phyloP scores from a whole-genome alignment of 2,113 vertebrate species.

The Cynopterus brachyotis region DNA sequence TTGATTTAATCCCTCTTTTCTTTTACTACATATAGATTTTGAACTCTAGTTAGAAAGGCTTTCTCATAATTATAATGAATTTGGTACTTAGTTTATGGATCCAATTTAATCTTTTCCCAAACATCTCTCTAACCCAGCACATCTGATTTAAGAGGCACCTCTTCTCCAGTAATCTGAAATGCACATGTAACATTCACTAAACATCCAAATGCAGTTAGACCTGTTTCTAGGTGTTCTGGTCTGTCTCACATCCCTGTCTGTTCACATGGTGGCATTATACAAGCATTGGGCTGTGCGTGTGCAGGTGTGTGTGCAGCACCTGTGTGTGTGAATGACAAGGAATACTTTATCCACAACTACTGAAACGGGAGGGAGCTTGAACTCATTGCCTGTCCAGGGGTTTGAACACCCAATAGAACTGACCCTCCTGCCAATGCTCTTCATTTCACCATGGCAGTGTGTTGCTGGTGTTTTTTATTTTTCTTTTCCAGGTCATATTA shows the following conservation, averaged over 20 bases:
- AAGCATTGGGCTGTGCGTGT: not conserved
- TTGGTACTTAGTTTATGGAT: not conserved
- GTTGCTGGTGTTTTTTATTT: not conserved
- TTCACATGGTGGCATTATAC: not conserved
- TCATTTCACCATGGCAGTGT: not conserved
- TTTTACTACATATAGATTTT: not conserved
- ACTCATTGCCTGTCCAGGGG: not conserved
- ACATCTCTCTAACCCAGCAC: not conserved
- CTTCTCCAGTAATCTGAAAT: not conserved
- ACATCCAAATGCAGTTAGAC: not conserved
- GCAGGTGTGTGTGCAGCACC: not conserved
- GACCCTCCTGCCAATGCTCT: not conserved
- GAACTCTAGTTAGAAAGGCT: not conserved
- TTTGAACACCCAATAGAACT: not conserved
- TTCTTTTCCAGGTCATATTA: not conserved
- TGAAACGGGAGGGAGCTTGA: not conserved
- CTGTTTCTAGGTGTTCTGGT: not conserved
- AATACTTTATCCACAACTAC: not conserved
- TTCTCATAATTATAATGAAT: not conserved
- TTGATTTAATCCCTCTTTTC: not conserved
- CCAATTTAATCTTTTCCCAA: not conserved
- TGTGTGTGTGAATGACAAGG: not conserved
- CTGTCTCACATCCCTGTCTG: not conserved
- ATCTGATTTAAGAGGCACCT: not conserved
- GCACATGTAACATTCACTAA: not conserved